Evolutionary conservation across 2,888 invertebrate species (phyloP).

Genomic region (Altica lythri): DNA sequence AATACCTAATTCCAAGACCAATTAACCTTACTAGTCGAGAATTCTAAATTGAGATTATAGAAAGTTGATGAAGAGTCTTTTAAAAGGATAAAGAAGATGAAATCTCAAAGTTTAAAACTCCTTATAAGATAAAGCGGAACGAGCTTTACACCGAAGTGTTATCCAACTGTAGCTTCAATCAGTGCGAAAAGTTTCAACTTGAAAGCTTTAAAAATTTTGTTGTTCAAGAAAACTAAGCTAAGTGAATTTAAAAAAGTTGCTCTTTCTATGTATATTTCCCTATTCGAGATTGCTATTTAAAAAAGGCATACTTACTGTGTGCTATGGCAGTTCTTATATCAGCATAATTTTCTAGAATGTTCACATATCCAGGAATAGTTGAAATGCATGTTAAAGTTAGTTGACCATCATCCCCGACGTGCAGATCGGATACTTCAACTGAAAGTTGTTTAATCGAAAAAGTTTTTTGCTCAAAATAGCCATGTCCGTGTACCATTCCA

Average conservation of each 20-base stretch:
- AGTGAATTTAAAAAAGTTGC: too few species aligned
- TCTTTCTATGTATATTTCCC: too few species aligned
- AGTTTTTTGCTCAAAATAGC: slow-evolving; percentile 55
- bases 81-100: slow-evolving; percentile 3
- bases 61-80: slow-evolving; percentile 4
- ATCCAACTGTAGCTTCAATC: not conserved
- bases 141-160: not conserved
- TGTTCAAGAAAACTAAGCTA: too few species aligned
- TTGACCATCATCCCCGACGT: slow-evolving; percentile 71
- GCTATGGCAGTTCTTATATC: slow-evolving; percentile 75
- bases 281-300: too few species aligned
- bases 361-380: slow-evolving; percentile 77
- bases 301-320: slow-evolving; percentile 72
- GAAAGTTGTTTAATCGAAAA: slow-evolving; percentile 72
- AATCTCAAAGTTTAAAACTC: not conserved
- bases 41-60: slow-evolving; percentile 9
- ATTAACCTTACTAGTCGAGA: slow-evolving; percentile 8
- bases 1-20: slow-evolving; percentile 4
- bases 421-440: slow-evolving; percentile 73
- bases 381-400: slow-evolving; percentile 76
- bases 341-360: slow-evolving; percentile 72
- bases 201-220: slow-evolving; percentile 7
- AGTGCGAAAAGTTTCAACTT: not conserved
- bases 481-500: slow-evolving; percentile 62
- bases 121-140: slow-evolving; percentile 12